Evolutionary conservation across 2,888 invertebrate species (phyloP).

Genomic region (Hydropsyche betteni): DNA sequence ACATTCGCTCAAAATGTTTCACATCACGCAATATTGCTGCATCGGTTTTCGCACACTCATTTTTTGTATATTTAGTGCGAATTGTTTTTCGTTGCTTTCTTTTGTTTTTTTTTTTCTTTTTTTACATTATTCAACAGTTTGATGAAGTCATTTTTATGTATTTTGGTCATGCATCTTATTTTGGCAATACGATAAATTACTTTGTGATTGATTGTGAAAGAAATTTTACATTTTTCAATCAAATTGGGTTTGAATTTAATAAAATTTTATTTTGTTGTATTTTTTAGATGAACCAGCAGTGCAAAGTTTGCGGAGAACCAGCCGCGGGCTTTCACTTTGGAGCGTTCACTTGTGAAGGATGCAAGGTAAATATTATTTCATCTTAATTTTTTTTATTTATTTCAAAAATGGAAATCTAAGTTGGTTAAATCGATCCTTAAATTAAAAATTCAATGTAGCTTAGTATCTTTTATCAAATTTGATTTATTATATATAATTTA

Average conservation of each 20-base stretch:
- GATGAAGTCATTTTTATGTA: slow-evolving; percentile 38
- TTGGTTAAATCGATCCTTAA: too few species aligned
- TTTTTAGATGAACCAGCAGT: slow-evolving; percentile 92
- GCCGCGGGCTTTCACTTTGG: slow-evolving; percentile 96
- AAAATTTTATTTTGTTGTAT: slow-evolving; percentile 1
- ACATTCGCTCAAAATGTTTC: slow-evolving; percentile 4
- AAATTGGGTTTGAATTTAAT: too few species aligned
- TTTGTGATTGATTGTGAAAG: too few species aligned
- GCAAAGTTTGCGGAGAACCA: slow-evolving; percentile 95
- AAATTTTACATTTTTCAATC: too few species aligned
- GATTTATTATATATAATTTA: too few species aligned
- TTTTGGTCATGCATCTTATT: slow-evolving; percentile 32
- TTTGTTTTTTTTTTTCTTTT: background rate
- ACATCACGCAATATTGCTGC: slow-evolving; percentile 17
- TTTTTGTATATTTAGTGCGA: slow-evolving; percentile 13
- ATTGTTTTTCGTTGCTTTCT: slow-evolving; percentile 31
- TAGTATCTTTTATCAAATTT: too few species aligned
- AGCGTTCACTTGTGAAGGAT: slow-evolving; percentile 95
- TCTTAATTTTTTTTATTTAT: too few species aligned
- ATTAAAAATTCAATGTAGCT: too few species aligned
- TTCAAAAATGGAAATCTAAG: too few species aligned
- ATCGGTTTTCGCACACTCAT: slow-evolving; percentile 24
- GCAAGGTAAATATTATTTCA: slow-evolving; percentile 76
- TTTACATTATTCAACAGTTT: background rate
- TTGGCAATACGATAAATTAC: too few species aligned